phyloP scores from a whole-genome alignment of 2,888 invertebrate genomes.

The Callosobruchus maculatus region DNA sequence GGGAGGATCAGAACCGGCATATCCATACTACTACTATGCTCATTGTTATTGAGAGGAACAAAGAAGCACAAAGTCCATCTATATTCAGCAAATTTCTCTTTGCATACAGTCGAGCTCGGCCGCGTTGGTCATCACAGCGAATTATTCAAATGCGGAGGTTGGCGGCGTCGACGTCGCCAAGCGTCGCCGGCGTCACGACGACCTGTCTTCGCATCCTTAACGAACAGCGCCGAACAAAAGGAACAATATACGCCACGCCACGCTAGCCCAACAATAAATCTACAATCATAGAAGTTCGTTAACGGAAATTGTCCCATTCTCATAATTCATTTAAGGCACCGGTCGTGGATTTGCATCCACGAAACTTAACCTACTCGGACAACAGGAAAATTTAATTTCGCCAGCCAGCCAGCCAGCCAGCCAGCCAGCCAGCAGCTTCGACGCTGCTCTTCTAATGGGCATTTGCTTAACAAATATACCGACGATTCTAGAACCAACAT shows the following conservation, averaged over 20 bases:
- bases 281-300: conserved; percentile 48
- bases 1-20: too few relatives aligned
- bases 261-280: conserved; percentile 38
- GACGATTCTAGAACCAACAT: not conserved
- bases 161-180: not conserved
- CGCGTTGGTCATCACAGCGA: not conserved
- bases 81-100: not conserved
- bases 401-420: conserved; percentile 27
- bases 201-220: not conserved
- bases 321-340: conserved; percentile 49
- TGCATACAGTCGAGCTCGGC: not conserved
- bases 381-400: conserved; percentile 50
- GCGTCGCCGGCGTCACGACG: not conserved
- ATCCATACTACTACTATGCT: too few relatives aligned
- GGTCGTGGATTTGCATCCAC: conserved; percentile 48
- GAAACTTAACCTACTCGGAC: conserved; percentile 50
- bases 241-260: not conserved
- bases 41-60: not conserved
- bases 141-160: not conserved
- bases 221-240: not conserved
- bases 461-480: conserved; percentile 49
- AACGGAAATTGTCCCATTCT: conserved; percentile 46
- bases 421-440: conserved; percentile 13
- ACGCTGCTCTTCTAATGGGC: conserved; percentile 38
- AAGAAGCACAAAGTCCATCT: not conserved